phyloP scores from a whole-genome alignment of 2,113 vertebrate species.

The Romanogobio albipinnatus region DNA sequence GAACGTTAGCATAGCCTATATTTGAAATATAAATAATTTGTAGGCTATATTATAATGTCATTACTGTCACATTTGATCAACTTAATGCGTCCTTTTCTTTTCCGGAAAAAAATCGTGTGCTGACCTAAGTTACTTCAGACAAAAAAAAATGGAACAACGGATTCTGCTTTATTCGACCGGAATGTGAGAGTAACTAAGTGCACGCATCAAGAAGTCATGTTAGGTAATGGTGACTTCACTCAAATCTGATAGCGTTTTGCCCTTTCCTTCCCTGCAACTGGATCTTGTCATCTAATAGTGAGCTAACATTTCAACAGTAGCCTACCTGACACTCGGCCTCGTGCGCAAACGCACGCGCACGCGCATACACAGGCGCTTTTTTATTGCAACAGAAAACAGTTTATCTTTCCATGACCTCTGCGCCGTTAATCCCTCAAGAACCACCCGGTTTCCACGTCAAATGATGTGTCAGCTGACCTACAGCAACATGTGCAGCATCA shows the following conservation, averaged over 20 bases:
- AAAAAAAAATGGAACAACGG: neutral
- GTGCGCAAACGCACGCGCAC: slow-evolving; percentile 14
- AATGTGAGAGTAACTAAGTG: neutral
- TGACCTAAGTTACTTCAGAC: neutral
- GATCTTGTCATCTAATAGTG: slow-evolving; percentile 35
- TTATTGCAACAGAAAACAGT: slow-evolving; percentile 27
- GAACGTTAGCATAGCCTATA: neutral
- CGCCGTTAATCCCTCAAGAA: neutral
- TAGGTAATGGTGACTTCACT: slow-evolving; percentile 31
- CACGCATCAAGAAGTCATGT: neutral
- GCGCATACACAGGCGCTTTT: neutral
- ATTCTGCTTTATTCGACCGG: neutral
- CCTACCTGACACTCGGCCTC: neutral
- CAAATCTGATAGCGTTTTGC: slow-evolving; percentile 40
- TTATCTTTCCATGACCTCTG: neutral
- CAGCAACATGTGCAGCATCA: slow-evolving; percentile 6
- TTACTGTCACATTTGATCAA: neutral
- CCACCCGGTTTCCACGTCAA: slow-evolving; percentile 29
- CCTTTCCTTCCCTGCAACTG: slow-evolving; percentile 40
- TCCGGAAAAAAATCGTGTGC: neutral
- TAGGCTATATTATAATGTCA: neutral
- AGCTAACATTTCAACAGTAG: slow-evolving; percentile 37
- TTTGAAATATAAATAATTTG: neutral
- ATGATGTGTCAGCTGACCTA: slow-evolving; percentile 29
- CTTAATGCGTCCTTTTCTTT: neutral